phyloP scores from a whole-genome alignment of 53 echinoderm and acorn worm genomes.

The Astropecten irregularis region DNA sequence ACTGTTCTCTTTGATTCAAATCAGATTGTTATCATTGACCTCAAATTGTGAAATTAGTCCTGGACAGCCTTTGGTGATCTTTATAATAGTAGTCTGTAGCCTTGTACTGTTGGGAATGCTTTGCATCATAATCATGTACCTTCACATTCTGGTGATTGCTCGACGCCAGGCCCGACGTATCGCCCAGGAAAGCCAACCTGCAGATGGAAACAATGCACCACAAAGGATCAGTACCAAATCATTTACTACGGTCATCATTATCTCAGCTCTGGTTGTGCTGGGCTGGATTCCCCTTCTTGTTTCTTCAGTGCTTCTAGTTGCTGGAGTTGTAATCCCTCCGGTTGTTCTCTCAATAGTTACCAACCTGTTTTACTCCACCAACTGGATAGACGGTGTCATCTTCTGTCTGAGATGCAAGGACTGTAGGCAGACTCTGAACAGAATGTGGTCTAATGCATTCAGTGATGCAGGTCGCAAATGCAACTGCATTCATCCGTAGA shows the following conservation, averaged over 20 bases:
- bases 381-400: neutral
- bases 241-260: neutral
- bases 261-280: neutral
- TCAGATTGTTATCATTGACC: too few species aligned
- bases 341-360: neutral
- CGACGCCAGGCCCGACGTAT: neutral
- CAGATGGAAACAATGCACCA: neutral
- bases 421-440: neutral
- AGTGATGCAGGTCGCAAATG: neutral
- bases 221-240: neutral
- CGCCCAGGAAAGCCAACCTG: constrained; percentile 12
- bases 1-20: neutral
- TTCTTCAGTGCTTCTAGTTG: too few species aligned
- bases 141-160: neutral
- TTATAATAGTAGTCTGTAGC: neutral
- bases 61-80: too few species aligned
- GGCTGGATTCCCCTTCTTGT: neutral
- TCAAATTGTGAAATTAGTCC: too few species aligned
- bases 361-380: neutral
- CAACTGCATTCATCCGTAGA: neutral
- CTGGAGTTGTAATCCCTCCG: too few species aligned
- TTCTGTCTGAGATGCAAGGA: neutral
- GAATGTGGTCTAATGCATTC: neutral
- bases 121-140: neutral
- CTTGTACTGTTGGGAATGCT: neutral